Evolutionary conservation across 2,888 invertebrate species (phyloP), one percentile per base, ranked within the genome.

Genomic region (Clostera curtula): DNA sequence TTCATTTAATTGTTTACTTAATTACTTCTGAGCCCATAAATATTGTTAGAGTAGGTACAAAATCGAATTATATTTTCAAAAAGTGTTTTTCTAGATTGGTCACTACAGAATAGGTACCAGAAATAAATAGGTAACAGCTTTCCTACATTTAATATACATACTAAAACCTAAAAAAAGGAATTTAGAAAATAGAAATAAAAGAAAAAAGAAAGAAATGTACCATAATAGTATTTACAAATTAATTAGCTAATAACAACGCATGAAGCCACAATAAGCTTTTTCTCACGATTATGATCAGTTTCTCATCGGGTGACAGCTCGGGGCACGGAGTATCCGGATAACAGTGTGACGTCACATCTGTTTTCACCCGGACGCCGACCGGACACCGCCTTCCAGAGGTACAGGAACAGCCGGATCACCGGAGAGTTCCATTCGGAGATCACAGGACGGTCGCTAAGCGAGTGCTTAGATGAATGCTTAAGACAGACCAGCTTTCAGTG

Each of bases 381-480:
- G 19, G 94, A 95, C 68, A 95, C 95, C 5, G 95, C 96, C 29
- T 95, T 96, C 85, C 92, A 93, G 67, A 83, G 95, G 36, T 94
- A 93, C 77, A 85, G 95, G 46, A 94, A 94, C 74, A 93, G 93
- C 53, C 86, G 94, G 34, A 86, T 96, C 20, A 93, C 93, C 29
- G 93, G 94, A 3, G 94, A 95, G 72, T 93, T 93, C 69, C 94
- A 94, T 67, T 93, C 94, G 4, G 95, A 95, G 76, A 93, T 95
- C 55, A 93, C 93, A 3, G 93, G 94, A 23, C 86, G 94, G 36
- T 93, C 95, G 7, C 80, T 96, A 35, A 95, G 94, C 73, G 95
- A 96, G 71, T 96, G 96, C 60, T 71, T 96, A 52, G 95, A 95
- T 65, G 95, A 95, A 63, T 96, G 96, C 63, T 84, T 95, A 40